These are phyloP conservation scores for Dolichopus griseipennis DNA, from an alignment of 2,888 invertebrate species.

Conservation along the genomic window DNA sequence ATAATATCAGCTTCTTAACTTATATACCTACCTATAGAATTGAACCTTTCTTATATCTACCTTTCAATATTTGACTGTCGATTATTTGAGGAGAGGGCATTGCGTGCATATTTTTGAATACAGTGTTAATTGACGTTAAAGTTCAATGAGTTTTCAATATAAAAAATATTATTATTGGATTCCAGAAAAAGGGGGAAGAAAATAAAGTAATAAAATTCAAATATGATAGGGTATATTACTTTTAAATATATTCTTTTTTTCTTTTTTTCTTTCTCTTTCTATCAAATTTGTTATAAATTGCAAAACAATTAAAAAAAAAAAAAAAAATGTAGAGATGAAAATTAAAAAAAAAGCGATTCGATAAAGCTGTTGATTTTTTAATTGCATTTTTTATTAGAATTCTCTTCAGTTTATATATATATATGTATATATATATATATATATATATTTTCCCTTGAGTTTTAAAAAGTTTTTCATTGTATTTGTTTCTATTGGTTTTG, in stretches of 20 bases:
- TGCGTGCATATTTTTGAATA: background rate
- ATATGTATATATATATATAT: too few species aligned
- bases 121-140: conserved; percentile 1
- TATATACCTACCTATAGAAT: too few species aligned
- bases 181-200: background rate
- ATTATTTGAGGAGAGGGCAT: background rate
- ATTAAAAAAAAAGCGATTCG: background rate
- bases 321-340: background rate
- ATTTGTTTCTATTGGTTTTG: background rate
- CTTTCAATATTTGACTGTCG: too few species aligned
- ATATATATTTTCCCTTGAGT: too few species aligned
- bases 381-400: background rate
- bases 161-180: background rate
- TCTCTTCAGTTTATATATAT: background rate
- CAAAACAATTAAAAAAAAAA: background rate
- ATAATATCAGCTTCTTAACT: too few species aligned
- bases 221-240: too few species aligned
- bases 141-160: conserved; percentile 4
- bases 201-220: too few species aligned
- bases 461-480: too few species aligned
- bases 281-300: background rate
- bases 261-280: background rate
- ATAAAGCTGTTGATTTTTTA: conserved; percentile 2
- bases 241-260: too few species aligned
- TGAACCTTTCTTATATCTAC: background rate